These are phyloP conservation scores for Rhinopomastus cyanomelas DNA, from an alignment of 2,113 vertebrate species.

Conservation along the genomic window DNA sequence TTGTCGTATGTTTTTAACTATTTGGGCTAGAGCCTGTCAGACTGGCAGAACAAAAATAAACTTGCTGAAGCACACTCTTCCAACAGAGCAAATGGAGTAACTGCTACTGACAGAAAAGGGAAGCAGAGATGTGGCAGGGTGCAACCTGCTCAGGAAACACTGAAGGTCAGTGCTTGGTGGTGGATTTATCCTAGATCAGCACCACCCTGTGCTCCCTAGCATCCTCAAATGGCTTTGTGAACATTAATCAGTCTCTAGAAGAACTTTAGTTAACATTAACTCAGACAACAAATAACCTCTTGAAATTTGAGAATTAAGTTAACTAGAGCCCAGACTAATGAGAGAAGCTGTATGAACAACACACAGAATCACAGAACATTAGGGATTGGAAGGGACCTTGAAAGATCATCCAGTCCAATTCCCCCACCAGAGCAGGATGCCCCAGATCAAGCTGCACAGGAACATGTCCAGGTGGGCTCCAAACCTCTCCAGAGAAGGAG, in stretches of 20 bases:
- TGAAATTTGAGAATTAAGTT: slow-evolving; percentile 6
- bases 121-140: not conserved
- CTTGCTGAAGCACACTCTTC: not conserved
- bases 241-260: not conserved
- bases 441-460: too few relatives aligned
- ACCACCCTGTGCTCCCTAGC: not conserved
- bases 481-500: too few relatives aligned
- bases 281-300: not conserved
- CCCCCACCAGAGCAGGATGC: too few relatives aligned
- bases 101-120: not conserved
- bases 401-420: too few relatives aligned
- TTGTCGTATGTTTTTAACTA: not conserved
- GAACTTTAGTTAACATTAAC: not conserved
- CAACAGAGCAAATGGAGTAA: slow-evolving; percentile 7
- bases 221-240: not conserved
- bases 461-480: too few relatives aligned
- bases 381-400: too few relatives aligned
- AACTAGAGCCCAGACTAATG: not conserved
- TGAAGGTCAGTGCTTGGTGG: not conserved
- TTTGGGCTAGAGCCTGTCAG: slow-evolving; percentile 1
- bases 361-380: too few relatives aligned
- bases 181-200: not conserved
- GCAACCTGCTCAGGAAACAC: not conserved
- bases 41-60: slow-evolving; percentile 21
- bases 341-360: not conserved